These are phyloP conservation scores for Nycteola revayana DNA, from an alignment of 2,888 invertebrate species.

Conservation along the genomic window DNA sequence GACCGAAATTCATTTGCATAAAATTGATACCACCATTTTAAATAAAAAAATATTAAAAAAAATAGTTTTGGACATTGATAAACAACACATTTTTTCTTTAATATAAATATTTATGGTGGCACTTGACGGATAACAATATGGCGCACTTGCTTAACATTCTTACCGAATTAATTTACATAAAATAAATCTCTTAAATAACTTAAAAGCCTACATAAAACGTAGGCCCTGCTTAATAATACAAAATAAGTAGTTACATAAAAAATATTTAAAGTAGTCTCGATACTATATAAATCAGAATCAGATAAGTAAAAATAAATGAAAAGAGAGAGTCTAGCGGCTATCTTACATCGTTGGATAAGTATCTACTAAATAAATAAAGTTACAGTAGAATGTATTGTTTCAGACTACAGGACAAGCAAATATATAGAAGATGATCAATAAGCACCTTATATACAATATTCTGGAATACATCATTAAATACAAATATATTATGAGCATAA, in stretches of 20 bases:
- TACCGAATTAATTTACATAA: constrained; percentile 42
- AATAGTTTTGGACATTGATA: too few species aligned
- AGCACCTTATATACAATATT: constrained; percentile 26
- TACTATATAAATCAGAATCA: constrained; percentile 33
- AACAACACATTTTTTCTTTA: too few species aligned
- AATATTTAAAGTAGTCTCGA: constrained; percentile 40
- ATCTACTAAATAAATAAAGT: constrained; percentile 26
- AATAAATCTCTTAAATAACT: constrained; percentile 62
- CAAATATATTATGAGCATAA: constrained; percentile 15
- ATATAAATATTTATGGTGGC: too few species aligned
- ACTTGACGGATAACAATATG: neutral
- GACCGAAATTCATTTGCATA: constrained; percentile 21
- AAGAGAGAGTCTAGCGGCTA: constrained; percentile 25
- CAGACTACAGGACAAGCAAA: constrained; percentile 12
- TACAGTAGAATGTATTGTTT: constrained; percentile 12
- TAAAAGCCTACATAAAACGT: constrained; percentile 78
- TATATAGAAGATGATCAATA: constrained; percentile 11
- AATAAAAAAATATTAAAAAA: too few species aligned
- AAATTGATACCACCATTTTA: too few species aligned
- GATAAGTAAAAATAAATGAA: constrained; percentile 21
- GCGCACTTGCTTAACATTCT: constrained; percentile 33
- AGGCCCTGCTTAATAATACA: constrained; percentile 65
- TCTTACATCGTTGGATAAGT: constrained; percentile 14
- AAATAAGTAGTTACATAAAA: constrained; percentile 48
- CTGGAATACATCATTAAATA: constrained; percentile 26